These are phyloP conservation scores for Pampus argenteus DNA, from an alignment of 2,797 vertebrate genomes.

Conservation along the genomic window DNA sequence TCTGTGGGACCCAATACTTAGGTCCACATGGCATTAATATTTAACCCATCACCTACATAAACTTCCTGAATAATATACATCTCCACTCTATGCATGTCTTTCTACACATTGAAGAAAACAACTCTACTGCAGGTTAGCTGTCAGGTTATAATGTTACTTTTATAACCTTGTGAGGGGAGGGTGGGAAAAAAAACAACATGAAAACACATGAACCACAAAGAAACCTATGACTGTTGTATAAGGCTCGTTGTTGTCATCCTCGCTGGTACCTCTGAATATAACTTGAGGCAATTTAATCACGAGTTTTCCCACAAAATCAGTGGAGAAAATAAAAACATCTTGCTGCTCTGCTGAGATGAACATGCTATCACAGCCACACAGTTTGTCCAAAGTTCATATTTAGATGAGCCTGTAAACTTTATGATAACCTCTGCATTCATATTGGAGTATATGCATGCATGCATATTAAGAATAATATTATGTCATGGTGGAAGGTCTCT, in stretches of 20 bases:
- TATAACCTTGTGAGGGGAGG: constrained; percentile 13
- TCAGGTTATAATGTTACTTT: constrained; percentile 30
- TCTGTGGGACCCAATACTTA: constrained; percentile 26
- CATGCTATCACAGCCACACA: neutral
- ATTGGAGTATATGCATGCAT: no score
- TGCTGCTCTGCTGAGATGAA: constrained; percentile 32
- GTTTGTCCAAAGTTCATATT: neutral
- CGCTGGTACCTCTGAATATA: constrained; percentile 58
- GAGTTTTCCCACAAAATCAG: constrained; percentile 73
- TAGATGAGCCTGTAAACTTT: neutral
- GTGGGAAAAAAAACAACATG: neutral
- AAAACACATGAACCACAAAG: constrained; percentile 53
- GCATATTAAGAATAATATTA: no score
- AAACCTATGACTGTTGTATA: constrained; percentile 67
- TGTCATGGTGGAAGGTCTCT: constrained; percentile 10
- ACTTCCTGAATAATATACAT: constrained; percentile 2
- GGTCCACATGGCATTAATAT: constrained; percentile 33
- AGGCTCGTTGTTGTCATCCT: constrained; percentile 53
- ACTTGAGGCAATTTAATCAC: constrained; percentile 76
- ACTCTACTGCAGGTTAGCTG: neutral
- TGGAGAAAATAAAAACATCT: constrained; percentile 50
- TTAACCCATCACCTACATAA: constrained; percentile 2
- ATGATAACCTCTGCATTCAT: neutral
- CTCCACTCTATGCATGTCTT: neutral
- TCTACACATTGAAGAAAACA: neutral